These are phyloP conservation scores for Marcusenius ussheri DNA, from an alignment of 2,113 vertebrate species.

Conservation along the genomic window DNA sequence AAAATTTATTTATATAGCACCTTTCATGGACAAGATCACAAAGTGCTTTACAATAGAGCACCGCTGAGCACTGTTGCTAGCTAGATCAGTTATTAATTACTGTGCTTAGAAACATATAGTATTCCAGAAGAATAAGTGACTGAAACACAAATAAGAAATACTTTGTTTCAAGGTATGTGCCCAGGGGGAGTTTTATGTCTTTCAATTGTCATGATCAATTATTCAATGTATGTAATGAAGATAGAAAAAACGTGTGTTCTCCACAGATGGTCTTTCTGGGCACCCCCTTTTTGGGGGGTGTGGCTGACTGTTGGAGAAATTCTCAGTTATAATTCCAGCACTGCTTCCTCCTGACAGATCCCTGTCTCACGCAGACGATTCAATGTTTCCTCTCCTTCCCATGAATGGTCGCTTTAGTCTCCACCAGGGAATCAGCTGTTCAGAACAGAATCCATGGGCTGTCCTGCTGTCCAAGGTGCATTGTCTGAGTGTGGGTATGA, in stretches of 20 bases:
- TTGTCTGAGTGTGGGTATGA: not conserved
- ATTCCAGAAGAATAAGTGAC: not conserved
- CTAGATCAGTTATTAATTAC: not conserved
- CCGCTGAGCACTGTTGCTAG: not conserved
- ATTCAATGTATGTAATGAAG: not conserved
- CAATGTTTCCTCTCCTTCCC: not conserved
- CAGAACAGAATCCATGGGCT: not conserved
- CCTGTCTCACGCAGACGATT: not conserved
- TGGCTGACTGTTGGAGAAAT: not conserved
- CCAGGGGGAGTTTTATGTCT: not conserved
- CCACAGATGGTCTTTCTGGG: not conserved
- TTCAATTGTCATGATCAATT: not conserved
- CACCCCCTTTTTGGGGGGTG: not conserved
- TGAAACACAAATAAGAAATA: not conserved
- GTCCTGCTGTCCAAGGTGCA: not conserved
- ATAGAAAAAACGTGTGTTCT: not conserved
- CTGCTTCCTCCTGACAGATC: not conserved
- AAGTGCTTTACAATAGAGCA: not conserved
- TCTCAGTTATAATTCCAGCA: not conserved
- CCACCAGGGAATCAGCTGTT: not conserved
- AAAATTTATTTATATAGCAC: not conserved
- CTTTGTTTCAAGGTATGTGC: not conserved
- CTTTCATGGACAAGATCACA: not conserved
- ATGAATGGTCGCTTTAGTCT: not conserved
- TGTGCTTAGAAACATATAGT: not conserved